These are phyloP conservation scores for Metopia argyrocephala DNA, from an alignment of 2,888 invertebrate species.

Conservation along the genomic window DNA sequence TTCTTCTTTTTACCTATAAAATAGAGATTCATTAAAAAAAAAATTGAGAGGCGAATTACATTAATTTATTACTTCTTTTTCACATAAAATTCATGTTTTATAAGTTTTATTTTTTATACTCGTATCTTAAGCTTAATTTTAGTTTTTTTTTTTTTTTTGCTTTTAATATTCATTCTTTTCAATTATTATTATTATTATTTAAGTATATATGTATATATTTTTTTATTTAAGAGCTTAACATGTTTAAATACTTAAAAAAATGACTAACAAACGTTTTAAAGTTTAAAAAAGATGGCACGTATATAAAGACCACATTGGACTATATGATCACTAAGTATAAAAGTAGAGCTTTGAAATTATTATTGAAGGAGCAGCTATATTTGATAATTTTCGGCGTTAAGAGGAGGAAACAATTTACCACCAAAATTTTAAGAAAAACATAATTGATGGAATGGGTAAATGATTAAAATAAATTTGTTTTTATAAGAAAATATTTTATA, in stretches of 20 bases:
- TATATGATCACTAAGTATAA: slow-evolving; percentile 71
- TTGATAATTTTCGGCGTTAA: not conserved
- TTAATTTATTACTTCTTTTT: not conserved
- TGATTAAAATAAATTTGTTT: slow-evolving; percentile 63
- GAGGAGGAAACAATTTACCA: slow-evolving; percentile 24
- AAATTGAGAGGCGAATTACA: slow-evolving; percentile 10
- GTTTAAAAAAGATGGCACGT: slow-evolving; percentile 76
- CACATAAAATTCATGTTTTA: not conserved
- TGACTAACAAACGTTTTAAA: slow-evolving; percentile 67
- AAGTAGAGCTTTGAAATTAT: slow-evolving; percentile 17
- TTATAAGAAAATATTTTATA: slow-evolving; percentile 46
- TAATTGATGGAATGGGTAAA: slow-evolving; percentile 66
- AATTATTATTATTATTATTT: slow-evolving; percentile 14
- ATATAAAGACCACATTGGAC: slow-evolving; percentile 74
- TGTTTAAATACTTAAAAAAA: slow-evolving; percentile 53
- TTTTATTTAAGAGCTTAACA: slow-evolving; percentile 51
- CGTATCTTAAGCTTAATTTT: slow-evolving; percentile 46
- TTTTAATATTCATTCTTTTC: not conserved
- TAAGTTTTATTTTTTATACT: slow-evolving; percentile 7
- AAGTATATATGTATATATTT: too few species aligned
- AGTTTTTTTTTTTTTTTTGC: slow-evolving; percentile 10
- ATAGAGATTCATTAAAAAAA: slow-evolving; percentile 44
- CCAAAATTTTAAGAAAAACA: not conserved
- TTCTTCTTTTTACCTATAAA: not conserved
- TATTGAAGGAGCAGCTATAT: slow-evolving; percentile 29